These are phyloP conservation scores for Patella caerulea DNA, from an alignment of 2,888 invertebrate species.

Conservation along the genomic window DNA sequence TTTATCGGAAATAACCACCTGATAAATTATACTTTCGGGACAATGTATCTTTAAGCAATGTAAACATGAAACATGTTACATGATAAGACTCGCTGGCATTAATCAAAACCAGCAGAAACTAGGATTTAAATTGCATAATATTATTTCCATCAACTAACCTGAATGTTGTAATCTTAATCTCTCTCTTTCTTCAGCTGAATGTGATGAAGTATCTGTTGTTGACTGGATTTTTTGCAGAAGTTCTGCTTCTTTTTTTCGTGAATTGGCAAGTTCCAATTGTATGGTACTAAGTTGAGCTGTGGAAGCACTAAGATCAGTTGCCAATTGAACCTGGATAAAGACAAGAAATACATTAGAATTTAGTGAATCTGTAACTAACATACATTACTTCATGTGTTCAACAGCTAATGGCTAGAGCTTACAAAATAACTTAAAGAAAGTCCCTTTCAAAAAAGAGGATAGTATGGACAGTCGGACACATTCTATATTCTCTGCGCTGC, in stretches of 20 bases:
- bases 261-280: slow-evolving; percentile 59
- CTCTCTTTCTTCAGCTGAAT: slow-evolving; percentile 55
- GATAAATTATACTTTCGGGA: no score
- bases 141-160: slow-evolving; percentile 40
- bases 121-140: background rate
- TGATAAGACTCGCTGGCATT: background rate
- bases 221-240: slow-evolving; percentile 56
- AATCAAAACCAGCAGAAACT: background rate
- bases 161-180: slow-evolving; percentile 49
- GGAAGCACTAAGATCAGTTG: slow-evolving; percentile 57
- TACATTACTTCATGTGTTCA: no score
- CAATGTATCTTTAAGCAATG: no score
- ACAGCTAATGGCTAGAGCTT: no score
- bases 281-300: slow-evolving; percentile 62
- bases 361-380: no score
- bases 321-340: slow-evolving; percentile 51
- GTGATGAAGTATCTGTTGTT: slow-evolving; percentile 40
- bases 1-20: no score
- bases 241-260: slow-evolving; percentile 62
- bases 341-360: no score
- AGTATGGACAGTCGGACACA: no score
- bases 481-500: no score
- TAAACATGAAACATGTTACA: no score
- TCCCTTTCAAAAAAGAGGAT: no score
- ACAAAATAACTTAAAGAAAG: no score